Base-by-base conservation (phyloP, 2,888 invertebrate species). In the Parnassius smintheus region DNA sequence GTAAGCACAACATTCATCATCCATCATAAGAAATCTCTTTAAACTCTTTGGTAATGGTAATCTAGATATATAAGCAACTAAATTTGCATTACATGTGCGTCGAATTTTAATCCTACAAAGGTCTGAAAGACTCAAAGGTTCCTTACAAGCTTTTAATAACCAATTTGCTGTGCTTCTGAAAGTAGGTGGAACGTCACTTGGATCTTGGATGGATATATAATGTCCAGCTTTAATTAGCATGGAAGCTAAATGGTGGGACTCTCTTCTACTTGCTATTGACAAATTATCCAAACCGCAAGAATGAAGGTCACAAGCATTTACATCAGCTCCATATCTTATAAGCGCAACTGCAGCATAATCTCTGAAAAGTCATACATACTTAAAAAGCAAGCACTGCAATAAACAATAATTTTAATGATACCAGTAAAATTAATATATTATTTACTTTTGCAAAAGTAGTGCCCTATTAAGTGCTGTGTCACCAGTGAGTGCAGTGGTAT, bases 251-350 rank as follows among this genome's bases (percentile, higher is more conserved):
- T 73, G 72, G 59, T 72, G 71, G 10, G 83, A 77, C 49, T 76
- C 72, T 51, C 85, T 76, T 62, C 89, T 83, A 66, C 92, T 90
- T 10, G 93, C 93, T 68, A 93, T 86, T 18, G 92, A 88, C 55
- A 94, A 77, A 73, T 93, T 93, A 70, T 94, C 94, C 61, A 93
- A 85, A 4, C 85, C 86, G 68, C 91, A 93, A 1, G 92, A 88
- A 60, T 92, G 87, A 62, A 93, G 85, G 71, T 94, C 93, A 66
- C 92, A 91, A 2, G 92, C 81, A 75, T 94, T 94, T 0, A 94
- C 94, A 72, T 94, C 93, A 10, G 93, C 93, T 45, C 95, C 95
- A 68, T 94, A 92, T 60, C 92, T 91, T 58, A 95, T 92, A 10
- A 95, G 83, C 11, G 93, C 77, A 52, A 90, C 83, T 2, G 94